These are phyloP conservation scores for Ammodytes dubius DNA, from an alignment of 2,113 vertebrate genomes.

Conservation along the genomic window DNA sequence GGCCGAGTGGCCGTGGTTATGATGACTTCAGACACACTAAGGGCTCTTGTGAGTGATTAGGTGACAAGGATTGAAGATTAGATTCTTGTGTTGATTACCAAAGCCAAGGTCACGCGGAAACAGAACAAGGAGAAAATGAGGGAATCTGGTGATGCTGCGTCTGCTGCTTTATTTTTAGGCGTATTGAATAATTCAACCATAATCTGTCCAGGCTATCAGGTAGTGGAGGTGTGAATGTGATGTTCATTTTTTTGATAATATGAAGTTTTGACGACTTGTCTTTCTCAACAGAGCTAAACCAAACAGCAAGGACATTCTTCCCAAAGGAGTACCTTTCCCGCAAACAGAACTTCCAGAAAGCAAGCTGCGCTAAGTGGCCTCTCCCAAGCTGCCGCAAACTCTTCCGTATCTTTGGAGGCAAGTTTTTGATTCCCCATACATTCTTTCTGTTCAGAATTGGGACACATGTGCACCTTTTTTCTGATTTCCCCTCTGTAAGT, in stretches of 20 bases:
- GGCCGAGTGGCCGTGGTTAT: constrained; percentile 35
- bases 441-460: neutral
- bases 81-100: constrained; percentile 73
- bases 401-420: constrained; percentile 82
- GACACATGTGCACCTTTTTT: neutral
- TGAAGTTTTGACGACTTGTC: constrained; percentile 19
- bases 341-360: constrained; percentile 84
- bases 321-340: constrained; percentile 82
- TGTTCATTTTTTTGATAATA: constrained; percentile 2
- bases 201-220: constrained; percentile 23
- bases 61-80: constrained; percentile 61
- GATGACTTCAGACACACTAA: constrained; percentile 50
- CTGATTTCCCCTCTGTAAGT: neutral
- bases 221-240: constrained; percentile 13
- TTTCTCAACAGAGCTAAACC: constrained; percentile 76
- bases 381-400: constrained; percentile 82
- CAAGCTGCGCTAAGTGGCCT: constrained; percentile 83
- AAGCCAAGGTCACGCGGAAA: constrained; percentile 67
- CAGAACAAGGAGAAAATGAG: constrained; percentile 47
- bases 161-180: constrained; percentile 17
- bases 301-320: constrained; percentile 78
- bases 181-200: constrained; percentile 40
- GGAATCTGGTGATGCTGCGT: constrained; percentile 19
- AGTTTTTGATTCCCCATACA: constrained; percentile 26
- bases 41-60: constrained; percentile 74